These are phyloP conservation scores for Gambusia yucatana DNA, from an alignment of 2,797 vertebrate species.

Conservation along the genomic window DNA sequence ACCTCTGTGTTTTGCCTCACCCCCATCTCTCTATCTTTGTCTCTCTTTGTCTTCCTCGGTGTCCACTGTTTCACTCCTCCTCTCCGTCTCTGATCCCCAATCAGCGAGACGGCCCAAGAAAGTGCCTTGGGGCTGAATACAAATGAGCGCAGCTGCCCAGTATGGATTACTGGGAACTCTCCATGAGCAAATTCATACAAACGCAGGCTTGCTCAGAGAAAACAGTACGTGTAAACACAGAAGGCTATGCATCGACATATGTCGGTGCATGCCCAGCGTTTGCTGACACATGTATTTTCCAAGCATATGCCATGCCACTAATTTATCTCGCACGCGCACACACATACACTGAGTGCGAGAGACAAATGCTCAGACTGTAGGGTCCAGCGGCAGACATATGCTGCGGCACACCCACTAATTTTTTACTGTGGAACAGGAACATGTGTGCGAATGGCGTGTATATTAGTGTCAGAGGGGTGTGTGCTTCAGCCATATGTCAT, in stretches of 20 bases:
- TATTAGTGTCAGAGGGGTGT: constrained; percentile 27
- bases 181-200: constrained; percentile 44
- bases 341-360: not conserved
- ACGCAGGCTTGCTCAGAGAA: constrained; percentile 21
- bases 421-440: constrained; percentile 29
- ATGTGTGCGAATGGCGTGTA: constrained; percentile 41
- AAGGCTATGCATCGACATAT: constrained; percentile 33
- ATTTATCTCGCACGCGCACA: constrained; percentile 35
- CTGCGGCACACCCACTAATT: constrained; percentile 32
- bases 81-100: constrained; percentile 68
- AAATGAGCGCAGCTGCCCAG: constrained; percentile 73
- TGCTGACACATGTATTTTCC: constrained; percentile 54
- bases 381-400: constrained; percentile 45
- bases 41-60: constrained; percentile 36
- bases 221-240: constrained; percentile 34
- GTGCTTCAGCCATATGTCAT: constrained; percentile 42
- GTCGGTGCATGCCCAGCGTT: constrained; percentile 46
- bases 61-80: constrained; percentile 40
- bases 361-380: constrained; percentile 21
- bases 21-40: constrained; percentile 34
- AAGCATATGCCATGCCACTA: constrained; percentile 42
- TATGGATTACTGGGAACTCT: constrained; percentile 58
- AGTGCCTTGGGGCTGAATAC: constrained; percentile 71
- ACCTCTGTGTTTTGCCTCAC: constrained; percentile 57
- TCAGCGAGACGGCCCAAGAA: constrained; percentile 60